Evolutionary conservation across 2,797 vertebrate genomes (phyloP), one percentile per base, ranked within the genome.

Genomic region (Leuciscus waleckii): DNA sequence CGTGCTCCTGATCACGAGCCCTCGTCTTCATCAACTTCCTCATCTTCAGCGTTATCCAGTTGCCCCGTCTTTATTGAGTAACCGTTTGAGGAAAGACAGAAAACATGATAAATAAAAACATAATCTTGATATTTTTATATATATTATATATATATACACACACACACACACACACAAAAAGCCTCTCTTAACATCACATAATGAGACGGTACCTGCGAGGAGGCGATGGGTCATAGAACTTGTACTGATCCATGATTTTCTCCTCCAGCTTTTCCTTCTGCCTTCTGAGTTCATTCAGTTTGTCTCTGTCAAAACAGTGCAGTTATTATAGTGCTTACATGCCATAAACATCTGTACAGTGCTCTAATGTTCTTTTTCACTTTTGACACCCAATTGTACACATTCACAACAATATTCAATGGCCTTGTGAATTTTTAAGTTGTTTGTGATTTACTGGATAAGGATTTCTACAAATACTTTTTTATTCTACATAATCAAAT

Each of bases 201-300:
- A 41, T 61, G 26, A 26, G 26, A 69, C 5, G 2, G n/a, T 95
- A 98, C 98, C 98, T 98, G 95, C 98, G 96, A 78, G 98, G 98
- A 67, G 98, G 98, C 71, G 98, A 99, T 35, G 98, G 98, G 80
- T 99, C 98, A 73, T 99, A 98, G 91, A 99, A 99, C 90, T 99
- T 99, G 91, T 99, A 99, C 85, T 99, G 98, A 93, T 99, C 98
- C 98, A 99, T 99, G 90, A 99, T 99, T 94, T 99, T 99, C 94
- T 99, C 98, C 92, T 99, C 98, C 89, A 99, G 91, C 90, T 99
- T 99, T 93, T 99, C 98, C 90, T 99, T 99, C 91, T 99, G 98
- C 84, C 98, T 95, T 92, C 98, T 96, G 88, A 99, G 93, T 91
- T 99, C 98, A 88, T 99, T 99, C 71, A 99, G 93, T 74, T 99